Percentiles rank a stretch among this genome's conserved stretches.
phyloP scores from a whole-genome alignment of 2,888 invertebrate species.

The Xiphydria camelus region DNA sequence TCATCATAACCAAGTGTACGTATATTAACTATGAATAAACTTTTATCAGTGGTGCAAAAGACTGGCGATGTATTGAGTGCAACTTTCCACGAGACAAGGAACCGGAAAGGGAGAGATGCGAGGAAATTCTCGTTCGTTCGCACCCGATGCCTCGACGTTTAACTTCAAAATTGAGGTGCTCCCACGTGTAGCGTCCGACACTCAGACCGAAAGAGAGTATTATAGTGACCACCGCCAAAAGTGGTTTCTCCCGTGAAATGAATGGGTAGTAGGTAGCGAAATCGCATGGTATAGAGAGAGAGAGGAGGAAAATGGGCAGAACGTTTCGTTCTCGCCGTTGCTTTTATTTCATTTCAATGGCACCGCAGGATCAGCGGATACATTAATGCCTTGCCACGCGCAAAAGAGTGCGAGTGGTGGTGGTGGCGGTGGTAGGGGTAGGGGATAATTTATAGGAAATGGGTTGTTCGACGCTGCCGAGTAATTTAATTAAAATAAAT shows the following conservation, averaged over 20 bases:
- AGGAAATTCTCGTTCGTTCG: too few relatives aligned
- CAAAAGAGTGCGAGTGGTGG: slow-evolving; percentile 4
- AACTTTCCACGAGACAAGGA: too few relatives aligned
- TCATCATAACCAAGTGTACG: too few relatives aligned
- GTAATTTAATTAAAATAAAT: slow-evolving; percentile 60
- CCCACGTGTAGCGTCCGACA: too few relatives aligned
- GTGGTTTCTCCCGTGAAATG: slow-evolving; percentile 53
- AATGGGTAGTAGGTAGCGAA: slow-evolving; percentile 45
- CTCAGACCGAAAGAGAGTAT: too few relatives aligned
- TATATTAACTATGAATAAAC: too few relatives aligned
- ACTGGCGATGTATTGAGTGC: too few relatives aligned
- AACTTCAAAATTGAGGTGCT: too few relatives aligned
- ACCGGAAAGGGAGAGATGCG: too few relatives aligned
- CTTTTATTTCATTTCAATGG: slow-evolving; percentile 58
- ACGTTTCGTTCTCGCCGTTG: slow-evolving; percentile 44
- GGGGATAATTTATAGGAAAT: slow-evolving; percentile 59
- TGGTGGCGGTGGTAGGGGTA: slow-evolving; percentile 39
- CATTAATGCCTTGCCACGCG: slow-evolving; percentile 51
- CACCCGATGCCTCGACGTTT: too few relatives aligned
- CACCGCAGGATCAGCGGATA: slow-evolving; percentile 54
- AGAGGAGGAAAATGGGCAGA: slow-evolving; percentile 33
- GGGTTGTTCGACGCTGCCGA: slow-evolving; percentile 58
- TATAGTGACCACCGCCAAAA: too few relatives aligned
- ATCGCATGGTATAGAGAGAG: slow-evolving; percentile 21
- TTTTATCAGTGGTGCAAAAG: too few relatives aligned